A percentile compares a stretch with the other conserved stretches of the same genome.
phyloP scores from a whole-genome alignment of 2,113 vertebrate genomes.

The Puffinus mauretanicus region DNA sequence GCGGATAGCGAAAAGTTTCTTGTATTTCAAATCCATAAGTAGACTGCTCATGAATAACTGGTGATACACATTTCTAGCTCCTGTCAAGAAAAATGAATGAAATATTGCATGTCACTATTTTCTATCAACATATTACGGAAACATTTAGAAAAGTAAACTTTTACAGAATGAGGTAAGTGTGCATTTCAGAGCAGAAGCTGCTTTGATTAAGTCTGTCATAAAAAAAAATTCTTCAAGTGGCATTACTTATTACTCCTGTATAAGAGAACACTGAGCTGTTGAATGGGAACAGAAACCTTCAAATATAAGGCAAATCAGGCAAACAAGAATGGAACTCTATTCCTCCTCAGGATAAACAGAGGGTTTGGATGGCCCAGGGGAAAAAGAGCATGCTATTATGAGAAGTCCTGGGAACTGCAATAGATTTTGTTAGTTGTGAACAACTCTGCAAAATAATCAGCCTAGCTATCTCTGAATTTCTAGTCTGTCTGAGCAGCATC shows the following conservation, averaged over 20 bases:
- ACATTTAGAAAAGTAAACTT: background rate
- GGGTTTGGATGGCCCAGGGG: background rate
- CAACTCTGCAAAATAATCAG: background rate
- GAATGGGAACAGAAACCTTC: background rate
- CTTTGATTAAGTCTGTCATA: background rate
- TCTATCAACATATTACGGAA: background rate
- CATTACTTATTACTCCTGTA: background rate
- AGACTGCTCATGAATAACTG: constrained; percentile 98
- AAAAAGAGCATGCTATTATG: background rate
- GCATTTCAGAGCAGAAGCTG: background rate
- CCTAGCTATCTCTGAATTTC: background rate
- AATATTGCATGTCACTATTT: background rate
- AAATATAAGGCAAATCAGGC: background rate
- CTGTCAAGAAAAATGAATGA: constrained; percentile 67
- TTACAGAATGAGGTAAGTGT: background rate
- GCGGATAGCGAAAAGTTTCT: constrained; percentile 92
- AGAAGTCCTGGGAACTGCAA: background rate
- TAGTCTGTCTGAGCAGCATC: background rate
- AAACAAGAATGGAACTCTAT: background rate
- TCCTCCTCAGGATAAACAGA: background rate
- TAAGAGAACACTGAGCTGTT: background rate
- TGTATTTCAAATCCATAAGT: constrained; percentile 97
- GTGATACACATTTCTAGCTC: constrained; percentile 94
- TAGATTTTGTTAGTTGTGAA: background rate
- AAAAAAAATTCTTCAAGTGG: background rate